Percentiles rank a stretch among this genome's conserved stretches.
These are phyloP conservation scores for Catostylus mosaicus DNA, from an alignment of 30 jellyfish, hydroid and myxozoan species.

Conservation along the genomic window DNA sequence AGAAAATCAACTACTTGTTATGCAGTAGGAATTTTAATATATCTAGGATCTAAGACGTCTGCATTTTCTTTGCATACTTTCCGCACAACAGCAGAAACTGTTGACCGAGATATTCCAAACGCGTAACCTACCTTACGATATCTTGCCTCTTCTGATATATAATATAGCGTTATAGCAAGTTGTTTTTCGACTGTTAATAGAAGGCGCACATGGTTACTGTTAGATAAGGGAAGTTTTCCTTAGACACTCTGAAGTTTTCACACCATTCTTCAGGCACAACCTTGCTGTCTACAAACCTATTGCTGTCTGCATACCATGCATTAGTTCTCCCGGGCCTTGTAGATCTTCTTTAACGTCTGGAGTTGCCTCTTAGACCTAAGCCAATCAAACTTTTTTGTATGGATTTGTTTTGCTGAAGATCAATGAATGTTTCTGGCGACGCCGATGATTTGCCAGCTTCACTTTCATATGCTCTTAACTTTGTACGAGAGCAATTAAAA, in stretches of 20 bases:
- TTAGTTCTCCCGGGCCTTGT: no score
- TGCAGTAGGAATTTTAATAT: constrained; percentile 1
- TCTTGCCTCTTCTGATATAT: constrained; percentile 60
- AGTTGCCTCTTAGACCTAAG: no score
- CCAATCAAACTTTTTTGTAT: no score
- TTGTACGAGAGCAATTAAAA: no score
- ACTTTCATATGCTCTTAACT: no score
- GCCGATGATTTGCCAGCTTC: no score
- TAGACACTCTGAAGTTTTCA: constrained; percentile 39
- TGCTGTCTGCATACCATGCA: no score
- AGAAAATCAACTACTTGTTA: not conserved
- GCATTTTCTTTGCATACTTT: constrained; percentile 17
- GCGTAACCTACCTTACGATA: constrained; percentile 48
- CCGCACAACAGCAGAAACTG: constrained; percentile 58
- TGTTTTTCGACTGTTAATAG: constrained; percentile 38
- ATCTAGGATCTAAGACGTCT: not conserved
- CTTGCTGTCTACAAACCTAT: constrained; percentile 6
- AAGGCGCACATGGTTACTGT: constrained; percentile 34
- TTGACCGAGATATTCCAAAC: constrained; percentile 53
- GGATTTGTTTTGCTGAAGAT: no score
- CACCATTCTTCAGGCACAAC: constrained; percentile 44
- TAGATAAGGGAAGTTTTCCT: constrained; percentile 14
- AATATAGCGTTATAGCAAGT: constrained; percentile 47
- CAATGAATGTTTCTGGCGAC: no score
- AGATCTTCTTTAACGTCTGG: no score